Conservation (phyloP, 2,888 invertebrate genomes). For the Ellobium chinense region DNA sequence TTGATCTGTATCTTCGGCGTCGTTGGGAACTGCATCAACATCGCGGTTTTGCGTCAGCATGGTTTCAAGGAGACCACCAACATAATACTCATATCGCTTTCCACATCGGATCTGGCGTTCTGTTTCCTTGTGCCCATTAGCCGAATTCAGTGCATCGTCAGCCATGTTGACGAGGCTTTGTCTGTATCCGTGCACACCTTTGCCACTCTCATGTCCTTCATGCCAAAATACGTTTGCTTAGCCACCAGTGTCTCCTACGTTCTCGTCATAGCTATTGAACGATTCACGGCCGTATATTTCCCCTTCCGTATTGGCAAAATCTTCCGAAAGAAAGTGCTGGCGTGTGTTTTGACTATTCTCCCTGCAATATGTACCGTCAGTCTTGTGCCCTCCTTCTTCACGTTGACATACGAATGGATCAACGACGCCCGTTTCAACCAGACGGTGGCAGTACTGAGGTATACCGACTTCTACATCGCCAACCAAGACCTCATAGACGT, state of each 20-base stretch:
- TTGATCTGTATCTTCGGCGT: slow-evolving; percentile 3
- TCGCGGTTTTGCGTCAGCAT: slow-evolving; percentile 1
- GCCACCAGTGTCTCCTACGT: slow-evolving; percentile 5
- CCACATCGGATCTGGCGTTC: slow-evolving; percentile 8
- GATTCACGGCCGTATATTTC: slow-evolving; percentile 21
- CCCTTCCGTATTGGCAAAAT: slow-evolving; percentile 8
- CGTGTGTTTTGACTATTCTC: neutral
- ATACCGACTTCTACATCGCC: neutral
- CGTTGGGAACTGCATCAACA: slow-evolving; percentile 25
- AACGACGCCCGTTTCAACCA: neutral
- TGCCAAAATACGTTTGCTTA: slow-evolving; percentile 17
- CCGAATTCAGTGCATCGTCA: neutral
- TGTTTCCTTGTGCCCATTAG: neutral
- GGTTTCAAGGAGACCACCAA: slow-evolving; percentile 23
- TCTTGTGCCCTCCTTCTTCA: slow-evolving; percentile 3
- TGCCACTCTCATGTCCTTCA: slow-evolving; percentile 2
- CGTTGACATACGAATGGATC: neutral
- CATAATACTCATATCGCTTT: slow-evolving; percentile 6
- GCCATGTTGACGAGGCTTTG: neutral
- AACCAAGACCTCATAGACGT: neutral
- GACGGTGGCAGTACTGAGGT: neutral
- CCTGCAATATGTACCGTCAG: neutral
- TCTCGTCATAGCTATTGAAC: neutral
- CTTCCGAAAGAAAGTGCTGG: neutral
- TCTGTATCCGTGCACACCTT: neutral